Evolutionary conservation across 2,797 vertebrate genomes (phyloP), one percentile per base, ranked within the genome.

Genomic region (Dermochelys coriacea): DNA sequence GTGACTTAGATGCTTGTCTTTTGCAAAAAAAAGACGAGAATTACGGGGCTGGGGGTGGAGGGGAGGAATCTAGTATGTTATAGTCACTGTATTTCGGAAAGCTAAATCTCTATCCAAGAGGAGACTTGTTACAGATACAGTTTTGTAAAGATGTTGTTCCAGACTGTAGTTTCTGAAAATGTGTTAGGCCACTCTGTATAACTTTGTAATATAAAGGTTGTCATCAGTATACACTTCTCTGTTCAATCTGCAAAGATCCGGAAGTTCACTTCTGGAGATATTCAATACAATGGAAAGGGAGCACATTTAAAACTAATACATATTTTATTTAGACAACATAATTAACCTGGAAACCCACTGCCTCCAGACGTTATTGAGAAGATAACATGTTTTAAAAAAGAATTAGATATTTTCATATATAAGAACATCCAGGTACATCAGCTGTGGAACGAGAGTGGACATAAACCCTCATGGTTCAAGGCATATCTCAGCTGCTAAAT

Each of bases 301-400:
- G 2, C 14, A 87, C 7, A 3, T 68, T 41, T 86, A 2, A 83
- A 91, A 85, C 8, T 2, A 52, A 5, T 3, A 59, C 31, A 61
- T 61, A n/a, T 90, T 64, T 85, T 49, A 94, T 75, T 81, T 8
- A 8, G 57, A 93, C 80, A 12, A 37, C 5, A 25, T 1, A 87
- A 27, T 51, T 52, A 75, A 71, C 2, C 50, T 11, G 5, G 57
- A 92, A 91, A 92, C 29, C 2, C 3, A 7, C 80, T 81, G 14
- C 15, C n/a, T 85, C 16, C 57, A 64, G 18, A 25, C 82, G 3
- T 41, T 18, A 61, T n/a, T 41, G 19, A 84, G 78, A 52, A 41
- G 41, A 41, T 41, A 41, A 41, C 41, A 25, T 75, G 3, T 57
- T 75, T 37, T 10, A 3, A 47, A 47, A 64, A 87, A 94, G 31